These are phyloP conservation scores for Leucania comma DNA, from an alignment of 2,888 invertebrate species.

Conservation along the genomic window DNA sequence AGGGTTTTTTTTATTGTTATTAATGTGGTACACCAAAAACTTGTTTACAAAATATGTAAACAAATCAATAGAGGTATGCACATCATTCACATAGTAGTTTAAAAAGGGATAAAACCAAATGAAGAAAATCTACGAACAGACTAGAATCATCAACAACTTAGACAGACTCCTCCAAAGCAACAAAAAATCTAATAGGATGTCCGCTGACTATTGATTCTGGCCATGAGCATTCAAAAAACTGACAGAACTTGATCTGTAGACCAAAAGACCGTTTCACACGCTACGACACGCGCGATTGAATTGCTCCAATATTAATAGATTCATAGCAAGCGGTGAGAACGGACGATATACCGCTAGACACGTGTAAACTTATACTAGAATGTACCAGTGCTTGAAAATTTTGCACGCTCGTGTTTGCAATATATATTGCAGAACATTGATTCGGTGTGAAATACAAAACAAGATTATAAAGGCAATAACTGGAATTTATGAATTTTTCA, in stretches of 20 bases:
- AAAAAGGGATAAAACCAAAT: conserved; percentile 7
- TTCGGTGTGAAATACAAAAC: conserved; percentile 23
- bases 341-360: conserved; percentile 45
- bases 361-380: conserved; percentile 29
- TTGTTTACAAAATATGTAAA: too few species aligned
- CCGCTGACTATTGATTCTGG: conserved; percentile 23
- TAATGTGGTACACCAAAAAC: too few species aligned
- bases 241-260: conserved; percentile 31
- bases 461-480: conserved; percentile 1
- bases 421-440: conserved; percentile 19
- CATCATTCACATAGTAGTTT: too few species aligned
- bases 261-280: conserved; percentile 28
- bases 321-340: conserved; percentile 31
- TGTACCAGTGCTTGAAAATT: conserved; percentile 26
- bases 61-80: too few species aligned
- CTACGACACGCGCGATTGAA: conserved; percentile 18
- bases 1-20: too few species aligned
- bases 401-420: conserved; percentile 26
- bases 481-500: too few species aligned
- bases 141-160: conserved; percentile 7
- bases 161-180: conserved; percentile 14
- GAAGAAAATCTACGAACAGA: not conserved
- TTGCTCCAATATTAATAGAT: conserved; percentile 41
- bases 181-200: conserved; percentile 46
- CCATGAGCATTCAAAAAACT: conserved; percentile 38